Conservation (phyloP, 2,797 vertebrate species). For the Trematomus bernacchii region DNA sequence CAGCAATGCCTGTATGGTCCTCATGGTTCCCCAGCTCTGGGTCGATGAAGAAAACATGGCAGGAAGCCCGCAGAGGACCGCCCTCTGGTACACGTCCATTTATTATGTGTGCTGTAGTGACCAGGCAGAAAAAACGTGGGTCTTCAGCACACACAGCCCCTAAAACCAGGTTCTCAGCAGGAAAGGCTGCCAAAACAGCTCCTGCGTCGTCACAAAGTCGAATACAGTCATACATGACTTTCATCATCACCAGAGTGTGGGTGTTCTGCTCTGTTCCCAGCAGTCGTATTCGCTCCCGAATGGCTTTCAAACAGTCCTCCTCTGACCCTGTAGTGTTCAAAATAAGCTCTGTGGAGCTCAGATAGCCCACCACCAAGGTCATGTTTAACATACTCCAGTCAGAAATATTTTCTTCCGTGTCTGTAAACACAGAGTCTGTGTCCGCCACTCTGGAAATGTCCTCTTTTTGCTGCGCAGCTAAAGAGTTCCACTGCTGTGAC, state of each 20-base stretch:
- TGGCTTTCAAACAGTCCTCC: slow-evolving; percentile 89
- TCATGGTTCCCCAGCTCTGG: slow-evolving; percentile 92
- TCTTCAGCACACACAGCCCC: slow-evolving; percentile 95
- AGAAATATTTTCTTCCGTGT: slow-evolving; percentile 82
- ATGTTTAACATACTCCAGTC: slow-evolving; percentile 92
- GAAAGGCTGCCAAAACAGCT: slow-evolving; percentile 90
- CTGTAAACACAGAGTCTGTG: slow-evolving; percentile 84
- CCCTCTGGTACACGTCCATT: slow-evolving; percentile 86
- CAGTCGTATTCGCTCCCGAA: slow-evolving; percentile 92
- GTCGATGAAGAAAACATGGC: slow-evolving; percentile 97
- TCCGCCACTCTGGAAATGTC: slow-evolving; percentile 72
- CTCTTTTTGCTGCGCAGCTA: slow-evolving; percentile 71
- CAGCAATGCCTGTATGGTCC: slow-evolving; percentile 91
- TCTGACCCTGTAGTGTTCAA: slow-evolving; percentile 88
- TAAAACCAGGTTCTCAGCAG: slow-evolving; percentile 94
- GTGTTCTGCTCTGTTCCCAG: slow-evolving; percentile 93
- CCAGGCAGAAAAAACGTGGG: slow-evolving; percentile 93
- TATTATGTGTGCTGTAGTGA: slow-evolving; percentile 90
- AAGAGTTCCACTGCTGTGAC: slow-evolving; percentile 76
- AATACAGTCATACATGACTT: slow-evolving; percentile 93
- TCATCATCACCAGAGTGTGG: slow-evolving; percentile 95
- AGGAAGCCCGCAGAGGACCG: slow-evolving; percentile 89
- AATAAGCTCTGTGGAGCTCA: slow-evolving; percentile 94
- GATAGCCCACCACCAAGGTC: slow-evolving; percentile 94
- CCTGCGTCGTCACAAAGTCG: slow-evolving; percentile 92